A percentile compares a stretch with the other conserved stretches of the same genome.
phyloP scores from a whole-genome alignment of 2,797 vertebrate species.

The Gallirallus australis region DNA sequence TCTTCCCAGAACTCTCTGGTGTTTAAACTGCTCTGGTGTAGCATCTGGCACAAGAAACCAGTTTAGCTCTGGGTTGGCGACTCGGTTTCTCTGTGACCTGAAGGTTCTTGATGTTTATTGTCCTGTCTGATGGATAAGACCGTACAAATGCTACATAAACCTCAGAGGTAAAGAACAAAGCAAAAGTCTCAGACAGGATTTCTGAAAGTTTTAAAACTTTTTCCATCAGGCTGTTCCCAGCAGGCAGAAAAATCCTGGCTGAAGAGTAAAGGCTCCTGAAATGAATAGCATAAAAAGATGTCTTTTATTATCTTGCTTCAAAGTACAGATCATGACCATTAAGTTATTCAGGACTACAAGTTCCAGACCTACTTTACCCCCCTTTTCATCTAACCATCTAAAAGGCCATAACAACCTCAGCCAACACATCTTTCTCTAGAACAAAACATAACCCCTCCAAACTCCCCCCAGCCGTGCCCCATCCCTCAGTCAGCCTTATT shows the following conservation, averaged over 20 bases:
- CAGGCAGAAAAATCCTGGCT: conserved; percentile 47
- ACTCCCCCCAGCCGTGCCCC: rapidly evolving
- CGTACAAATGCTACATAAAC: conserved; percentile 24
- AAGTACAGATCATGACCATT: conserved; percentile 53
- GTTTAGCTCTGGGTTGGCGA: not conserved
- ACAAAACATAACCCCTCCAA: not conserved
- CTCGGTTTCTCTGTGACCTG: not conserved
- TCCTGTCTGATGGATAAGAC: conserved; percentile 12
- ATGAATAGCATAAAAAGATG: conserved; percentile 46
- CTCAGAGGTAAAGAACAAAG: conserved; percentile 62
- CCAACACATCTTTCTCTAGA: not conserved
- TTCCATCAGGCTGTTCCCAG: conserved; percentile 39
- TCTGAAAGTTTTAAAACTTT: conserved; percentile 49
- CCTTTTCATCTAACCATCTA: not conserved
- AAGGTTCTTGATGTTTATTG: conserved; percentile 46
- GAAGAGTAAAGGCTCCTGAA: conserved; percentile 55
- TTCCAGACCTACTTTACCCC: conserved; percentile 20
- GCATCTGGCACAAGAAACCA: not conserved
- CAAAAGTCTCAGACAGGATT: conserved; percentile 51
- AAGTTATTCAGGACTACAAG: conserved; percentile 37
- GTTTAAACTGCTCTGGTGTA: not conserved
- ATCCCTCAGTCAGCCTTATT: not conserved
- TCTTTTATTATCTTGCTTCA: conserved; percentile 55
- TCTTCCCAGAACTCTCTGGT: not conserved
- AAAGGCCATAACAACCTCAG: not conserved